Conservation (phyloP, 2,797 vertebrate species). For the Alauda arvensis region DNA sequence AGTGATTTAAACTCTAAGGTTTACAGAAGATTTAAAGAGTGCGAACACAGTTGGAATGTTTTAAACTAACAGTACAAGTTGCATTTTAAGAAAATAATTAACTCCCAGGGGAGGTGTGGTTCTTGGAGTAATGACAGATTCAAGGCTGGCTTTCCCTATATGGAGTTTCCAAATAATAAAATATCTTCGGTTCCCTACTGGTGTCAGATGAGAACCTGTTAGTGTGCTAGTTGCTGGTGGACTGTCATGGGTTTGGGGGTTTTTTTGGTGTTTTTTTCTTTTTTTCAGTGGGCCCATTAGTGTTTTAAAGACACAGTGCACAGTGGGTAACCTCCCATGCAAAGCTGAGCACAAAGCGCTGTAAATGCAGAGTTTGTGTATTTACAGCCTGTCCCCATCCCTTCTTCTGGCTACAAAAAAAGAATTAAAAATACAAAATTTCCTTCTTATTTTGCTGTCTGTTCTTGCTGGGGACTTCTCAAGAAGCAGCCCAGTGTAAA, state of each 20-base stretch:
- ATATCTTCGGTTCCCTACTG: slow-evolving; percentile 82
- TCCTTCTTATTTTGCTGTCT: neutral
- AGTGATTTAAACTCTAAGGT: slow-evolving; percentile 81
- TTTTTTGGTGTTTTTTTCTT: neutral
- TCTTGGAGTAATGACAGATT: slow-evolving; percentile 83
- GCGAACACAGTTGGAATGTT: slow-evolving; percentile 88
- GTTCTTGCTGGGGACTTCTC: neutral
- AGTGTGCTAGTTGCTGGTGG: slow-evolving; percentile 85
- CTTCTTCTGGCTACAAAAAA: neutral
- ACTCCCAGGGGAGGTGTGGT: slow-evolving; percentile 83
- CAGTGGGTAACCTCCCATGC: slow-evolving; percentile 8
- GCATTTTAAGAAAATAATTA: slow-evolving; percentile 90
- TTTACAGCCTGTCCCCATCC: neutral
- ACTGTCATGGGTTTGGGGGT: slow-evolving; percentile 72
- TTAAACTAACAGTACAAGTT: slow-evolving; percentile 84
- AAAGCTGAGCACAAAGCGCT: neutral
- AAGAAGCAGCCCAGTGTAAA: neutral
- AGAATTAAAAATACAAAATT: rapidly evolving
- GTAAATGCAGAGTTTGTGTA: neutral
- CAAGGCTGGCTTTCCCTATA: slow-evolving; percentile 79
- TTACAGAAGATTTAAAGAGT: slow-evolving; percentile 90
- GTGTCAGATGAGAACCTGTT: slow-evolving; percentile 89
- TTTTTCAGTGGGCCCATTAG: slow-evolving; percentile 70
- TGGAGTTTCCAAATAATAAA: slow-evolving; percentile 89
- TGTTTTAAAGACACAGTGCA: slow-evolving; percentile 70